Base-by-base conservation (phyloP, 2,797 vertebrate species). In the Crax fasciolata region DNA sequence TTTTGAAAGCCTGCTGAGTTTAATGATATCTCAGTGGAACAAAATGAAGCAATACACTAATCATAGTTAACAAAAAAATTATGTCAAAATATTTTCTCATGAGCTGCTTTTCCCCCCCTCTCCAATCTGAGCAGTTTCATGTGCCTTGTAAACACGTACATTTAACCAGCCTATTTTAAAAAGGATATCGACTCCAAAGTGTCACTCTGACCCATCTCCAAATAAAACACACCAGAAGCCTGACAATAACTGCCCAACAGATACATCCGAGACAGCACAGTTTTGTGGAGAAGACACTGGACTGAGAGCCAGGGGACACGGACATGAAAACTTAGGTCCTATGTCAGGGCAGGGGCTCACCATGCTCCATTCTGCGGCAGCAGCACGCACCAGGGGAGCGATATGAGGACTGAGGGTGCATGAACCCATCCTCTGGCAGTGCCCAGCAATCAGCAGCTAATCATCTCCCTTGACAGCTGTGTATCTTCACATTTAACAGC, bases 21-120 rank as follows among this genome's bases (percentile, higher is more conserved):
- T 85, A 93, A 85, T 80, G 87, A 65, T 80, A 77, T 58, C 82
- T 87, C 85, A 72, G 82, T 65, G 61, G 61, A 92, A 89, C 84
- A 83, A 94, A 94, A 91, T 21, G 61, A 75, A 91, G 54, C 54
- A 89, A 77, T 71, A 85, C 74, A 72, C 66, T 88, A 46, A 91
- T 71, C 38, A 52, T 2, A 74, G 84, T 54, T 57, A 85, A 18
- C 1, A 52, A 72, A 79, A 63, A 70, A 70, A 32, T n/a, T 32
- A 32, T 1, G 61, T 86, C 41, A 71, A 92, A 91, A 44, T 54
- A 67, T 32, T 87, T 92, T 77, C 75, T 85, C 12, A 11, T 18
- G 2, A 70, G 20, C 54, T 83, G 62, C 55, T 89, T 67, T 1
- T 46, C 51, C 21, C 9, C 72, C 27, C 30, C 28, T 59, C 80